Base-by-base conservation (phyloP, 2,113 vertebrate species). In the Coreoperca whiteheadi region DNA sequence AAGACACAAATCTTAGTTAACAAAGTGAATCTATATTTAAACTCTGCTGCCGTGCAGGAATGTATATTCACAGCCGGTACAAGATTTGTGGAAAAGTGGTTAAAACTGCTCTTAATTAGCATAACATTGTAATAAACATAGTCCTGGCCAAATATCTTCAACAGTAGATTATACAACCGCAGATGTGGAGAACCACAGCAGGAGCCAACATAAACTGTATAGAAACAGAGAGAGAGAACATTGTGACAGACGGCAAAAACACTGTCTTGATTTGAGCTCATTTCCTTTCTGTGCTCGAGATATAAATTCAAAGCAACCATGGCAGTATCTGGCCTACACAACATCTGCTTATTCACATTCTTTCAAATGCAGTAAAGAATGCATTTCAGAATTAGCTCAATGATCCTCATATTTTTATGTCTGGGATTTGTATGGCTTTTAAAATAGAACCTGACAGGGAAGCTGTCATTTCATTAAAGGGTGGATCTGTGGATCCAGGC, bases 131-230 rank as follows among this genome's bases (percentile, higher is more conserved):
- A 77, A 77, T 61, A 83, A 79, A 84, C 68, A 84, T 34, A 72
- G 28, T 67, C 30, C 0, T 14, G 65, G 63, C 32, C 77, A 86
- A 84, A 82, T 28, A 79, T 74, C 74, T 65, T 79, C 46, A 82
- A 51, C 65, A 64, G 46, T 64, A 41, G 63, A 76, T 77, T 85
- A 81, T 70, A 79, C 68, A 86, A 72, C 23, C 28, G 7, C 88
- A 91, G 83, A 80, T 90, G 87, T 89, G 56, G 61, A 50, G 61
- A 77, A 74, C 0, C 1, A 23, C 48, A 75, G 56, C 23, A n/a
- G 37, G 46, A 46, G 87, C 88, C 85, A 90, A 91, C 34, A 81
- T 85, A 90, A 92, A 86, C 85, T 79, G 71, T 70, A 81, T 61
- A 77, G 85, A 79, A 74, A 83, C 5, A 43, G 63, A 0, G 23